phyloP scores from a whole-genome alignment of 1,140 invertebrate species.

The Zaprionus gabonicus region DNA sequence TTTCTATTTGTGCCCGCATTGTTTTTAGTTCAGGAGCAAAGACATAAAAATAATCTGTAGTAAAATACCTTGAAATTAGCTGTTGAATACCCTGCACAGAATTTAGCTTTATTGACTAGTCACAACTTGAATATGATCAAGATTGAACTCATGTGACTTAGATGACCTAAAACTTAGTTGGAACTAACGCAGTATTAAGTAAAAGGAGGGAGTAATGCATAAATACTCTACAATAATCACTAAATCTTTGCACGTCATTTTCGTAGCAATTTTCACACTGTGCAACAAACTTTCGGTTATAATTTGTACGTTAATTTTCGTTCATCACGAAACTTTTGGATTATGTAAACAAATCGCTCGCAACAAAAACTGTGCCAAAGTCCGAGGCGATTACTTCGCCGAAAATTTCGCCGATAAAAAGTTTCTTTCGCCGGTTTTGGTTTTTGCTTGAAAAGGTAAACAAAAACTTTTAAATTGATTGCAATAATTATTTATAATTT shows the following conservation, averaged over 20 bases:
- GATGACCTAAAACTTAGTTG: too few relatives aligned
- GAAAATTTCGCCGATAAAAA: not conserved
- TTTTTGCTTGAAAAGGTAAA: not conserved
- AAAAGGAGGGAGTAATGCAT: not conserved
- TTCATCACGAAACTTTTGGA: slow-evolving; percentile 1
- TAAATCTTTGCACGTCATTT: not conserved
- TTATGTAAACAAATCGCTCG: slow-evolving; percentile 2
- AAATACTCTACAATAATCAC: not conserved
- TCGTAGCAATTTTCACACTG: not conserved
- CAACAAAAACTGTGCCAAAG: not conserved
- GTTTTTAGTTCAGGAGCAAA: slow-evolving; percentile 1
- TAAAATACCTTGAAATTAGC: not conserved
- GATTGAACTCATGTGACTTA: too few relatives aligned
- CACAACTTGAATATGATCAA: too few relatives aligned
- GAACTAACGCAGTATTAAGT: not conserved
- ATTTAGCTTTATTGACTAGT: too few relatives aligned
- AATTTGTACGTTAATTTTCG: not conserved
- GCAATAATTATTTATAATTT: slow-evolving; percentile 9
- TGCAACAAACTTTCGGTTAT: slow-evolving; percentile 2
- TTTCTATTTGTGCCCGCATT: not conserved
- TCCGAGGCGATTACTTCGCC: slow-evolving; percentile 5
- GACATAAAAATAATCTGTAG: not conserved
- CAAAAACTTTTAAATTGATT: slow-evolving; percentile 4
- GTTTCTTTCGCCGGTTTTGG: slow-evolving; percentile 1
- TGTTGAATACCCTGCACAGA: not conserved